A percentile compares a stretch with the other conserved stretches of the same genome.
phyloP scores from a whole-genome alignment of 2,888 invertebrate genomes.

The Pollenia griseotomentosa region DNA sequence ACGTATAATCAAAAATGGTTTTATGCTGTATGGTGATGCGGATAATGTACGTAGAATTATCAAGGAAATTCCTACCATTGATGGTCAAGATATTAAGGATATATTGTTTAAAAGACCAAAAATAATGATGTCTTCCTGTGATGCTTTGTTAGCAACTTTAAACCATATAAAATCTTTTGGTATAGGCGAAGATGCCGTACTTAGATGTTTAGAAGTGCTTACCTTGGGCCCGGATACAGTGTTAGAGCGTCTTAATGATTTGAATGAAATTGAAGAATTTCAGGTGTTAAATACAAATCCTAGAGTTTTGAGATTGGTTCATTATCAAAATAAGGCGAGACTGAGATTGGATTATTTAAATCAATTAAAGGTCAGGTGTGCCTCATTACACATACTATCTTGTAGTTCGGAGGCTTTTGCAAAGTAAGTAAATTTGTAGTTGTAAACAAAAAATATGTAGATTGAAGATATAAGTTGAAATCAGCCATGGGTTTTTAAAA shows the following conservation, averaged over 20 bases:
- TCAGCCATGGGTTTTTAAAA: too few species aligned
- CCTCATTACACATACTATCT: conserved; percentile 85
- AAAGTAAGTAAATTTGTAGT: conserved; percentile 78
- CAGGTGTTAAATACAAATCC: conserved; percentile 87
- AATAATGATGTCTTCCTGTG: conserved; percentile 87
- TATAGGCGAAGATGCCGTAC: conserved; percentile 86
- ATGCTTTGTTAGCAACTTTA: conserved; percentile 85
- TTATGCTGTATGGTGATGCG: conserved; percentile 86
- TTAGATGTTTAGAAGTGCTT: conserved; percentile 86
- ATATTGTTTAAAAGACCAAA: conserved; percentile 87
- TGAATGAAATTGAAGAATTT: conserved; percentile 87
- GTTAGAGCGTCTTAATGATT: conserved; percentile 85
- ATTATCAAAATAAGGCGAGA: conserved; percentile 85
- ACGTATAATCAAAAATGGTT: conserved; percentile 86
- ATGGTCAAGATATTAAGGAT: conserved; percentile 86
- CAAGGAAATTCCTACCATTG: conserved; percentile 85
- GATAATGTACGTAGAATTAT: conserved; percentile 86
- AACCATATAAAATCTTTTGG: conserved; percentile 86
- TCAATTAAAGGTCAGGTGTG: conserved; percentile 84
- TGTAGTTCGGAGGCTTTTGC: conserved; percentile 83
- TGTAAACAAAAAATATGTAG: too few species aligned
- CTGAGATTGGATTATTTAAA: conserved; percentile 85
- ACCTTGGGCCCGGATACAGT: conserved; percentile 87
- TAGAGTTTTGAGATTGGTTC: conserved; percentile 85
- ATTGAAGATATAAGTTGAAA: too few species aligned